Evolutionary conservation across 2,888 invertebrate genomes (phyloP).

Genomic region (Epinotia brunnichana): DNA sequence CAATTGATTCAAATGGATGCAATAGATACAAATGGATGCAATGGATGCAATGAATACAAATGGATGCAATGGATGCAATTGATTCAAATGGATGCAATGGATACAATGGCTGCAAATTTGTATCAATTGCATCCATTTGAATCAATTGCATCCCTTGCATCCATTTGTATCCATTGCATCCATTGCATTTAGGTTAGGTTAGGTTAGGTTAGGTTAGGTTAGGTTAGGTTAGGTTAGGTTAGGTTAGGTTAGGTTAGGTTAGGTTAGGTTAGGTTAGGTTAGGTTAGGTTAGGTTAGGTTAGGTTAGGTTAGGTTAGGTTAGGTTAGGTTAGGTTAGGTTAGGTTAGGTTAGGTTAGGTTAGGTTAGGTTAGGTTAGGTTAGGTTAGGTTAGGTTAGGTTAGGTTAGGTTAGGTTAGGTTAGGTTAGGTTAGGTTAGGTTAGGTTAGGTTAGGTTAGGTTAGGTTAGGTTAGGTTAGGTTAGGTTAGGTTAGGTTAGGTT

Average conservation of each 20-base stretch:
- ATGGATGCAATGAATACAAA: too few species aligned
- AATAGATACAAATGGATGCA: too few species aligned
- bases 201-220: conserved; percentile 46
- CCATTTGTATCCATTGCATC: too few species aligned
- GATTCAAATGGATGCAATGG: too few species aligned
- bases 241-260: conserved; percentile 49
- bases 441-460: conserved; percentile 19
- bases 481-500: conserved; percentile 42
- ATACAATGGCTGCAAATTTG: too few species aligned
- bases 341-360: conserved; percentile 44
- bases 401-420: conserved; percentile 27
- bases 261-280: conserved; percentile 47
- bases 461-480: conserved; percentile 29
- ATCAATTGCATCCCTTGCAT: too few species aligned
- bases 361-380: conserved; percentile 29
- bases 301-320: conserved; percentile 49
- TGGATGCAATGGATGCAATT: too few species aligned
- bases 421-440: conserved; percentile 27
- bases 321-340: conserved; percentile 49
- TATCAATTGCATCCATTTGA: too few species aligned
- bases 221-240: conserved; percentile 46
- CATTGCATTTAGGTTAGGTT: conserved; percentile 37
- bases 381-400: conserved; percentile 37
- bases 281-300: conserved; percentile 46
- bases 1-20: too few species aligned